Evolutionary conservation across 2,797 vertebrate species (phyloP), one percentile per base, ranked within the genome.

Genomic region (Acestrorhynchus altus): DNA sequence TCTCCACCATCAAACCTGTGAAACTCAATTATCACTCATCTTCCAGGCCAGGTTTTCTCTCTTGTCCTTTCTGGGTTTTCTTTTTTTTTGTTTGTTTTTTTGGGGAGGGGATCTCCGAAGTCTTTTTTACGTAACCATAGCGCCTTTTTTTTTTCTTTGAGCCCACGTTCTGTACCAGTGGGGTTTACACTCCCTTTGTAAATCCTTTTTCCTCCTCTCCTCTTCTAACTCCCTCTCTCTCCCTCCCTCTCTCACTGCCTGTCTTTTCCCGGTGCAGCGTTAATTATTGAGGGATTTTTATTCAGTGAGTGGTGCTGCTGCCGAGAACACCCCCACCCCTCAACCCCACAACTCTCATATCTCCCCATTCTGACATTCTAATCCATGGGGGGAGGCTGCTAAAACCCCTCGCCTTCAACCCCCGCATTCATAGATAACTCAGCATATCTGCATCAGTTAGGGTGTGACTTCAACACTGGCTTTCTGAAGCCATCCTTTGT

Each of bases 241-340:
- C 26, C 61, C 42, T 63, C 26, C 61, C 12, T 74, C 18, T 63
- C 42, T 63, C 28, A 65, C 39, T 47, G 13, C 28, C 84, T 68
- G 35, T 64, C 83, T 85, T 84, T 86, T 87, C 83, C 86, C 78
- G 63, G 40, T 39, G 22, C 74, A 68, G 78, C 84, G 88, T 92
- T 83, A 90, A 91, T 91, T 88, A 89, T 90, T 87, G 77, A 90
- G 80, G 73, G 71, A 67, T 59, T 90, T 89, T 90, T 84, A 86
- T 88, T 83, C 85, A 88, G 89, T 84, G 83, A 82, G 77, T 76
- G 85, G 80, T 85, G 83, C 83, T 75, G 75, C 74, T 86, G 85
- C 84, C 79, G 80, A 84, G 68, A 88, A 86, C 13, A 4, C 54
- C 24, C 54, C 9, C 40, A 4, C 49, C 2, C 10, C 24, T 4